Conservation (phyloP, 2,113 vertebrate genomes). For the Charadrius vociferus region DNA sequence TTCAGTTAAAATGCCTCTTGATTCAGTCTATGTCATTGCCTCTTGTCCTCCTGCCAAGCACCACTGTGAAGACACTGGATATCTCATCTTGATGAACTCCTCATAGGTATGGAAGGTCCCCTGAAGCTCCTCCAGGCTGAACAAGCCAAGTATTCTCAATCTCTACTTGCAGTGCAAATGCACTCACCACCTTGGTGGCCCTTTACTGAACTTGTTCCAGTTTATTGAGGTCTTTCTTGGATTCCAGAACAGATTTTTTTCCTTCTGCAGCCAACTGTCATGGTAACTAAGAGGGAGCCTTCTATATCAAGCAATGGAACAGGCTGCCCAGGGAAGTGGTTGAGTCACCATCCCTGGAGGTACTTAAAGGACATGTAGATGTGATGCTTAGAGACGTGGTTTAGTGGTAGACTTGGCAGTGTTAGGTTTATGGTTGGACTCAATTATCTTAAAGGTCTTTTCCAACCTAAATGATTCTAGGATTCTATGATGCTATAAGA, state of each 20-base stretch:
- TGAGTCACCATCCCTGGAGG: not conserved
- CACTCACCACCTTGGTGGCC: not conserved
- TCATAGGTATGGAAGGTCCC: fast-evolving
- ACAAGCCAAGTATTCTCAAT: not conserved
- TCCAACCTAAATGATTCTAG: not conserved
- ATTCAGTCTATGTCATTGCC: not conserved
- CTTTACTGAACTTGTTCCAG: not conserved
- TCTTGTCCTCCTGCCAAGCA: not conserved
- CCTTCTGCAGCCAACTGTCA: not conserved
- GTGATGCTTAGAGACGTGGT: not conserved
- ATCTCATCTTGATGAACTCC: not conserved
- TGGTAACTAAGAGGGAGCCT: not conserved
- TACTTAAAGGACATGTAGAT: not conserved
- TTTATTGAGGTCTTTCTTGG: not conserved
- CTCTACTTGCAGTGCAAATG: not conserved
- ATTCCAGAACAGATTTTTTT: not conserved
- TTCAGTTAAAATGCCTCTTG: fast-evolving
- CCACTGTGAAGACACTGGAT: not conserved
- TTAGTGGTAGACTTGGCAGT: not conserved
- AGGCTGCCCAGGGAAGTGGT: not conserved
- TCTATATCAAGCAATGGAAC: not conserved
- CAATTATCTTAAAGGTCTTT: not conserved
- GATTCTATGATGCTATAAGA: not conserved
- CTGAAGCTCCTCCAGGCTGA: not conserved
- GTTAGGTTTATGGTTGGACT: not conserved